Evolutionary conservation across 1,140 invertebrate genomes (phyloP).

Genomic region (Drosophila rufa): DNA sequence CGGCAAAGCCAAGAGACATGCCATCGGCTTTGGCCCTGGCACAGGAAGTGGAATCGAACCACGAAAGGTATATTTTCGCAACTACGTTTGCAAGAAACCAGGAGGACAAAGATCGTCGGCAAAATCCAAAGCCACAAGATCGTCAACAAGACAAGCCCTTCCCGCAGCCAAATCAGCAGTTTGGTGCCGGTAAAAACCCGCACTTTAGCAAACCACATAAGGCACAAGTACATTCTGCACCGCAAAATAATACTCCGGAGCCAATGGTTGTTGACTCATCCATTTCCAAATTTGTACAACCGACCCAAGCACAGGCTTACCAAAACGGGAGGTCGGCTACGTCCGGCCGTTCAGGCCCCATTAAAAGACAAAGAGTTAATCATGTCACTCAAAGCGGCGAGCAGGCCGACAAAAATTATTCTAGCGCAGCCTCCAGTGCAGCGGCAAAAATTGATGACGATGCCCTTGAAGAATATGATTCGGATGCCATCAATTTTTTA

Average conservation of each 20-base stretch:
- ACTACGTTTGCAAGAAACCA: conserved; percentile 17
- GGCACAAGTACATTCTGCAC: neutral
- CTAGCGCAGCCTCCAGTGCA: too few species aligned
- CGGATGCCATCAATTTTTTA: too few species aligned
- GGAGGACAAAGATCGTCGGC: conserved; percentile 13
- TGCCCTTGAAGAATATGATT: too few species aligned
- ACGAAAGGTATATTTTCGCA: conserved; percentile 18
- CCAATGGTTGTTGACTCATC: conserved; percentile 28
- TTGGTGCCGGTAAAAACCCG: conserved; percentile 9
- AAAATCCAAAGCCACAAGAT: conserved; percentile 8
- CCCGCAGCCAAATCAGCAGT: conserved; percentile 4
- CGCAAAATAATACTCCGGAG: conserved; percentile 3
- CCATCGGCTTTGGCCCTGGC: conserved; percentile 9
- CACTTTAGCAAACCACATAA: conserved; percentile 21
- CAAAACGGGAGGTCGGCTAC: too few species aligned
- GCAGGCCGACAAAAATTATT: too few species aligned
- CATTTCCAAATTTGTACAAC: conserved; percentile 1
- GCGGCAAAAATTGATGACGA: too few species aligned
- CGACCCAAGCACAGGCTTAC: too few species aligned
- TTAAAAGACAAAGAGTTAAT: too few species aligned
- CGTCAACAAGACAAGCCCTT: conserved; percentile 15
- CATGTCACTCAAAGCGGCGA: too few species aligned
- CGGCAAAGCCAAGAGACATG: too few species aligned
- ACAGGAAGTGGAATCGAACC: conserved; percentile 22
- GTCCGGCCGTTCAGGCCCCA: too few species aligned